Conservation (phyloP, 2,113 vertebrate species). For the Cochlearius cochlearius region DNA sequence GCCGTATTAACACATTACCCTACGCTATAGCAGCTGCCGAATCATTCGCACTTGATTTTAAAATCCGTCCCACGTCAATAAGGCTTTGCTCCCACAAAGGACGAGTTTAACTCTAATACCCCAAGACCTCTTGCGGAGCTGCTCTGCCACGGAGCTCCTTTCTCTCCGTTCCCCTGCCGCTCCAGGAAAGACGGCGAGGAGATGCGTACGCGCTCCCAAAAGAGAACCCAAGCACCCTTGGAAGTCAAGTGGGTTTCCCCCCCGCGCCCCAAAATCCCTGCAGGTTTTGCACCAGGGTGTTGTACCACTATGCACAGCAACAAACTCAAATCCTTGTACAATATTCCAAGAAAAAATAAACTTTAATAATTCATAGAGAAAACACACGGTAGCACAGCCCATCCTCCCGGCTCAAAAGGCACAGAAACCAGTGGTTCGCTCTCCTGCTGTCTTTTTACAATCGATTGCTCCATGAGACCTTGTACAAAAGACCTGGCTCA, state of each 20-base stretch:
- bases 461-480: constrained; percentile 57
- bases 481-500: constrained; percentile 66
- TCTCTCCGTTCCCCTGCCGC: neutral
- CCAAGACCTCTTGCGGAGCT: neutral
- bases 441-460: constrained; percentile 61
- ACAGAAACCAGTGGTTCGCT: constrained; percentile 32
- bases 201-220: neutral
- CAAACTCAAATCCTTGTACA: neutral
- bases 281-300: neutral
- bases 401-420: constrained; percentile 30
- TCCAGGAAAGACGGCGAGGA: neutral
- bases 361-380: constrained; percentile 4
- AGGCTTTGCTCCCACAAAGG: neutral
- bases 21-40: neutral
- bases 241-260: neutral
- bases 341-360: neutral
- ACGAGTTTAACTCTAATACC: neutral
- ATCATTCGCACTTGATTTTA: neutral
- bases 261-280: neutral
- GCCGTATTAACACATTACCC: neutral
- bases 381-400: constrained; percentile 7
- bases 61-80: neutral
- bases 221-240: neutral
- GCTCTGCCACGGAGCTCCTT: neutral
- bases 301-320: neutral